These are phyloP conservation scores for Emydura subglobosa DNA, from an alignment of 2,113 vertebrate genomes.

Conservation along the genomic window DNA sequence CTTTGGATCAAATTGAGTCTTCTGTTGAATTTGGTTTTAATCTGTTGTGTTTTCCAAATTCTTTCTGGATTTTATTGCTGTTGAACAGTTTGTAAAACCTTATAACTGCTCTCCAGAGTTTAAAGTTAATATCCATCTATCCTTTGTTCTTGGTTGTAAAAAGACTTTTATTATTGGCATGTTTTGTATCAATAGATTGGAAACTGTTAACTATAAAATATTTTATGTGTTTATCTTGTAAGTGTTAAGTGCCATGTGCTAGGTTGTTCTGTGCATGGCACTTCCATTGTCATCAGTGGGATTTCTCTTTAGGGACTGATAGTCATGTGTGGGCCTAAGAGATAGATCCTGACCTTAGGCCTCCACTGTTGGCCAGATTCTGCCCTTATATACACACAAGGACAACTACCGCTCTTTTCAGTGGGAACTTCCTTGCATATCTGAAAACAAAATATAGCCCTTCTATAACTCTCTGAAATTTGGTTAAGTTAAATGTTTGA, in stretches of 20 bases:
- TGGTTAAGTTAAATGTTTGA: not conserved
- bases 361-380: accelerated
- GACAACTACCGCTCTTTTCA: not conserved
- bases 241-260: not conserved
- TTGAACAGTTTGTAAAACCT: conserved; percentile 17
- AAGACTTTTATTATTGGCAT: not conserved
- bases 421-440: not conserved
- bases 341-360: not conserved
- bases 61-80: conserved; percentile 37
- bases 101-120: conserved; percentile 34
- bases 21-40: conserved; percentile 44
- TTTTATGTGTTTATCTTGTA: not conserved
- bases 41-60: conserved; percentile 26
- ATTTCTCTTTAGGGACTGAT: not conserved
- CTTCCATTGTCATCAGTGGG: not conserved
- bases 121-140: conserved; percentile 33
- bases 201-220: not conserved
- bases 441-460: not conserved
- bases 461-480: not conserved
- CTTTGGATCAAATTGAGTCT: conserved; percentile 18
- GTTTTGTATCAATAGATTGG: not conserved
- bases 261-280: not conserved
- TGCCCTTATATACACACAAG: accelerated
- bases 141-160: conserved; percentile 44
- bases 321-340: not conserved